Evolutionary conservation across 35 echinoderm and acorn worm species (phyloP).

Genomic region (Ophiothrix spiculata): DNA sequence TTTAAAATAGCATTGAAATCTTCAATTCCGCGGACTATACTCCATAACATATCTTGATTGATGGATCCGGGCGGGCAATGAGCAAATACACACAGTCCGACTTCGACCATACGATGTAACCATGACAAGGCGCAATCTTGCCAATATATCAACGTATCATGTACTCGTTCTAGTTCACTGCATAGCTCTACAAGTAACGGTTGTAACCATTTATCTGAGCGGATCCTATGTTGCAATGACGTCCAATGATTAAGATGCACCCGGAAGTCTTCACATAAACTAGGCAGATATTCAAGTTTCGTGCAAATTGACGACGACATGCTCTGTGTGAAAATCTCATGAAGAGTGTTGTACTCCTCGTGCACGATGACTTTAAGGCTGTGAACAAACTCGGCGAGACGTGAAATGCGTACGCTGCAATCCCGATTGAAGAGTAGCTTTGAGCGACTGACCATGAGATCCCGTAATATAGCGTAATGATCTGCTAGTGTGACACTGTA

Average conservation of each 20-base stretch:
- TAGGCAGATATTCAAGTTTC: slow-evolving; percentile 70
- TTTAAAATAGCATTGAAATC: slow-evolving; percentile 68
- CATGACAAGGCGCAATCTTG: slow-evolving; percentile 69
- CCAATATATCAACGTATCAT: slow-evolving; percentile 54
- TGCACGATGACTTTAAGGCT: slow-evolving; percentile 57
- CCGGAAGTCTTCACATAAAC: slow-evolving; percentile 66
- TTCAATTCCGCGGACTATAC: slow-evolving; percentile 71
- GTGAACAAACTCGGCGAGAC: slow-evolving; percentile 60
- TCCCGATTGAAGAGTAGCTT: slow-evolving; percentile 59
- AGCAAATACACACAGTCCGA: slow-evolving; percentile 68
- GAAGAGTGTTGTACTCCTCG: slow-evolving; percentile 65
- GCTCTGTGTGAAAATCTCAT: slow-evolving; percentile 39
- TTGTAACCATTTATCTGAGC: slow-evolving; percentile 71
- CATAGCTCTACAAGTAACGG: slow-evolving; percentile 52
- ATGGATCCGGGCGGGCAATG: slow-evolving; percentile 64
- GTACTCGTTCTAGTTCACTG: slow-evolving; percentile 39
- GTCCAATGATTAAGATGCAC: slow-evolving; percentile 69
- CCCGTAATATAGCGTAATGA: slow-evolving; percentile 43
- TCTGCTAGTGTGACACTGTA: slow-evolving; percentile 77
- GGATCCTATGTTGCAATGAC: slow-evolving; percentile 74
- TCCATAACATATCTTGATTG: slow-evolving; percentile 67
- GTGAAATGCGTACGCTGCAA: slow-evolving; percentile 59
- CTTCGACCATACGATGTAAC: slow-evolving; percentile 61
- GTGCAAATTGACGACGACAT: slow-evolving; percentile 50
- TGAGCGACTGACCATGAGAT: slow-evolving; percentile 51